Evolutionary conservation across 2,888 invertebrate species (phyloP).

Genomic region (Therioaphis trifolii): DNA sequence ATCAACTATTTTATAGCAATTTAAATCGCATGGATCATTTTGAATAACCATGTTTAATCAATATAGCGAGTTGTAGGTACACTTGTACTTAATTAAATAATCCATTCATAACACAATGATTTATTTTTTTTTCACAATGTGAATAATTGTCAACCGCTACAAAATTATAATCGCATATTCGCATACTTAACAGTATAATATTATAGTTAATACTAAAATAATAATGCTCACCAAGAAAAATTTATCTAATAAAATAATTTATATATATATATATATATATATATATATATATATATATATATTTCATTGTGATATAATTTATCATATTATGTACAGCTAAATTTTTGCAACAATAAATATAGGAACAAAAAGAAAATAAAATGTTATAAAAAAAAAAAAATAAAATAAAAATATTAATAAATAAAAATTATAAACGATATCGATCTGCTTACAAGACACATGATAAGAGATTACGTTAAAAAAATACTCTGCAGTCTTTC

Average conservation of each 20-base stretch:
- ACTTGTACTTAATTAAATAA: too few relatives aligned
- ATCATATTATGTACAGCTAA: constrained; percentile 27
- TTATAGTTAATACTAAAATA: neutral
- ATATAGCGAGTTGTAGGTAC: too few relatives aligned
- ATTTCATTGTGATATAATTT: constrained; percentile 38
- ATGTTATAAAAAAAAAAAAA: constrained; percentile 45
- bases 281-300: neutral
- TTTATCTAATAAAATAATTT: neutral
- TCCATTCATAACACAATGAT: too few relatives aligned
- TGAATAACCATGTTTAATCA: neutral
- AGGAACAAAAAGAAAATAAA: constrained; percentile 58
- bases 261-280: neutral
- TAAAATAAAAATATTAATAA: neutral
- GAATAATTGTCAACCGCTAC: too few relatives aligned
- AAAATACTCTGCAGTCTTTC: constrained; percentile 54
- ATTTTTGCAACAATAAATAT: constrained; percentile 56
- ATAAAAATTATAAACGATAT: constrained; percentile 34
- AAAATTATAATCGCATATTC: too few relatives aligned
- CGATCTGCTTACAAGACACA: constrained; percentile 40
- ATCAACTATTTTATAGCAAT: neutral
- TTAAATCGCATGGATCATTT: neutral
- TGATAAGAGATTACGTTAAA: constrained; percentile 49
- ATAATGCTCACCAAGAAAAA: neutral
- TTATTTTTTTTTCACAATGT: too few relatives aligned
- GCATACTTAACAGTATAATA: too few relatives aligned